Evolutionary conservation across 2,888 invertebrate genomes (phyloP), one percentile per base, ranked within the genome.

Genomic region (Allacma fusca): DNA sequence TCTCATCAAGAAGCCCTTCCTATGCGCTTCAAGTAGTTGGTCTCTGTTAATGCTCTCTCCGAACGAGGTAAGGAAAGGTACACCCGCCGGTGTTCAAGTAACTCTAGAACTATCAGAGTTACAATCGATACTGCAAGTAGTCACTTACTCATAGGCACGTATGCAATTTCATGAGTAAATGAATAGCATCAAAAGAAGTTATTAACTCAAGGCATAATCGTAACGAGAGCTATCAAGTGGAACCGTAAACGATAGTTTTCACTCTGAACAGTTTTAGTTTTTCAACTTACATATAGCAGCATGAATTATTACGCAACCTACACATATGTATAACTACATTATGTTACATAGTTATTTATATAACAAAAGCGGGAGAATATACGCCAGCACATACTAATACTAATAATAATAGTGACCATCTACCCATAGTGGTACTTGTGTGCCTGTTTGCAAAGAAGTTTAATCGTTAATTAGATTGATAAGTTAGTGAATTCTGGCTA

Each of bases 91-190:
- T 9, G n/a, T 16, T 13, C 19, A 19, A 2, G 50, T n/a, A 5
- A 19, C 19, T n/a, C 50, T 50, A 16, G 4, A 50, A 50, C 5
- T 50, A 50, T 50, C 50, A 2, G 50, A 50, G 7, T 2, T 13
- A 50, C 50, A 19, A 50, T 50, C 50, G n/a, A 50, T 50, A 50
- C 4, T 50, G 16, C 50, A 50, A 50, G 9, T n/a, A 12, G 19
- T 50, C 19, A 50, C 50, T 50, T 50, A 50, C 50, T n/a, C n/a
- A 50, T 50, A 2, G n/a, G 50, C 50, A 9, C 50, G 50, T 50
- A 50, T 50, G 50, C 50, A 50, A 50, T 50, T 50, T 50, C 50
- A 50, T 50, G 50, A 50, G 50, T 16, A 50, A 50, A 50, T 50
- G 50, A 50, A 50, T 50, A 4, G 50, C 50, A 19, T 50, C 50